phyloP scores from a whole-genome alignment of 2,113 vertebrate genomes.

The Pithys albifrons region DNA sequence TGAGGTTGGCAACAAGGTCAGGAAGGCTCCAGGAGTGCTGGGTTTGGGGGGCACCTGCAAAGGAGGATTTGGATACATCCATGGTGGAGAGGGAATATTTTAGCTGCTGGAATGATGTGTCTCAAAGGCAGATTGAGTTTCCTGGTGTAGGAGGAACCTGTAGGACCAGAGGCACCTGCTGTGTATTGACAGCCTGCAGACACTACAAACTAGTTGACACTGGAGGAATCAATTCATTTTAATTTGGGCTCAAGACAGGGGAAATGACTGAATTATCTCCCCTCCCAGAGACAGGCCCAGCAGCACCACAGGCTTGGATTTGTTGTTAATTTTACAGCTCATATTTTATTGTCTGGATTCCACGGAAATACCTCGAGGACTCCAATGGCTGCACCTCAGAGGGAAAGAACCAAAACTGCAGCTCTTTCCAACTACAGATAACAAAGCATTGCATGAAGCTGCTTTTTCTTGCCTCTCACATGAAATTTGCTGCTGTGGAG shows the following conservation, averaged over 20 bases:
- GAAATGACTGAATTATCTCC: conserved; percentile 21
- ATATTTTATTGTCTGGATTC: background rate
- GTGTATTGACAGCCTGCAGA: background rate
- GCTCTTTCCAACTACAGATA: background rate
- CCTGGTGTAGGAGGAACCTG: background rate
- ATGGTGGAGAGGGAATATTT: background rate
- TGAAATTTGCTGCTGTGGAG: background rate
- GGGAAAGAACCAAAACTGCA: background rate
- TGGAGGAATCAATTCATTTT: conserved; percentile 27
- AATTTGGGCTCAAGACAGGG: background rate
- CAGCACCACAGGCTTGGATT: background rate
- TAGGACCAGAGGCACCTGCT: background rate
- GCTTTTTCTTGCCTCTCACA: background rate
- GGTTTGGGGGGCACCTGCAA: background rate
- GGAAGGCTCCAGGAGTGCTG: background rate
- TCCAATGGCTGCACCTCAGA: background rate
- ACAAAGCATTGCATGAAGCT: background rate
- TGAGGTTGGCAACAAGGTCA: background rate
- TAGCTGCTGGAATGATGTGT: background rate
- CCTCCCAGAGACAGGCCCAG: background rate
- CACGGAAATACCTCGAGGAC: background rate
- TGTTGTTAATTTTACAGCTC: background rate
- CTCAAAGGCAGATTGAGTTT: background rate
- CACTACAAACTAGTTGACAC: background rate
- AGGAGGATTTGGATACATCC: background rate